Evolutionary conservation across 2,113 vertebrate species (phyloP).

Genomic region (Trochalopteron elliotii): DNA sequence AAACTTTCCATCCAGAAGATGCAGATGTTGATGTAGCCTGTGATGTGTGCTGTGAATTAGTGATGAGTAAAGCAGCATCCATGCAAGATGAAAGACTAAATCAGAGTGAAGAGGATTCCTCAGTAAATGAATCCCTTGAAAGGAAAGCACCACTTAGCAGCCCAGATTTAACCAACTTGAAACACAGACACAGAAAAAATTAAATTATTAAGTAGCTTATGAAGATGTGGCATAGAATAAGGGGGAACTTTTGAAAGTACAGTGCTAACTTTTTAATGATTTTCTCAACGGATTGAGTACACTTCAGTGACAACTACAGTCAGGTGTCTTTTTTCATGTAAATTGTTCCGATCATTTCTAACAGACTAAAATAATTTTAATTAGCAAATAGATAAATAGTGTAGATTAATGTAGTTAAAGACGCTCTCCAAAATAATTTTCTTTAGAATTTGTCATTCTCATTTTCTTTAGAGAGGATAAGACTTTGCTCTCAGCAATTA

Average conservation of each 20-base stretch:
- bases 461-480: slow-evolving; percentile 14
- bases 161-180: slow-evolving; percentile 8
- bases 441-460: slow-evolving; percentile 15
- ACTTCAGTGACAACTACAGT: slow-evolving; percentile 21
- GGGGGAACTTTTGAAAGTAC: neutral
- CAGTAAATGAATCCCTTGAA: slow-evolving; percentile 12
- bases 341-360: slow-evolving; percentile 20
- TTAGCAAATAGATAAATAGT: slow-evolving; percentile 55
- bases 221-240: neutral
- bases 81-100: slow-evolving; percentile 36
- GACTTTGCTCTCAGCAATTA: slow-evolving; percentile 32
- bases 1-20: slow-evolving; percentile 34
- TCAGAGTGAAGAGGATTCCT: neutral
- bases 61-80: slow-evolving; percentile 24
- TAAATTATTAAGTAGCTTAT: slow-evolving; percentile 40
- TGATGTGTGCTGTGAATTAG: slow-evolving; percentile 42
- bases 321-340: slow-evolving; percentile 37
- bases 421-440: neutral
- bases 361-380: slow-evolving; percentile 33
- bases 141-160: slow-evolving; percentile 14
- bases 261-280: slow-evolving; percentile 19
- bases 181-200: neutral
- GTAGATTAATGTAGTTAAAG: slow-evolving; percentile 34
- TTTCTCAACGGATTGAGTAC: neutral
- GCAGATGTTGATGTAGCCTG: slow-evolving; percentile 50